Evolutionary conservation across 1,140 invertebrate genomes (phyloP), one percentile per base, ranked within the genome.

Genomic region (Pseudobourletiella spinata): DNA sequence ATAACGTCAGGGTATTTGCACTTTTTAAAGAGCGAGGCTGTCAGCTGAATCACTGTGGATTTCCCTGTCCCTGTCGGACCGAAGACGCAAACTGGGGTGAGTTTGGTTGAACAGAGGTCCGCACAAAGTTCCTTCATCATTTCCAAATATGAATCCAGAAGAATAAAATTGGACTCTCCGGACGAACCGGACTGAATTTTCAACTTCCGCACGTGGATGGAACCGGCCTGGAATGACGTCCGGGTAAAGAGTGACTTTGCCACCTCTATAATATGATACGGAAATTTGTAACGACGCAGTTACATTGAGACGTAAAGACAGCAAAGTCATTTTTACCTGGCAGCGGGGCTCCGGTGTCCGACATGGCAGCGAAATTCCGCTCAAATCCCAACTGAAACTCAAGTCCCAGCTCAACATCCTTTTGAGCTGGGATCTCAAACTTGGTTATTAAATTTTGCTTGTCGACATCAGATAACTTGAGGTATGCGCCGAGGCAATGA

Each of bases 21-120:
- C 20, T 72, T 61, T 44, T 70, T 68, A 69, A 52, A 66, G 65
- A 88, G 73, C 26, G 77, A 73, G 11, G 93, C 91, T 52, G 98
- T 76, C 77, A 95, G 85, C 72, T 95, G 88, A 15, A 98, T 85
- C 3, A 98, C 70, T 3, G 84, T 83, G 0, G 95, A 96, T 79
- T 99, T 99, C 3, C 96, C 95, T 71, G 86, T 88, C 2, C 96
- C 95, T 20, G 98, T 88, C 1, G 89, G 84, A 1, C 96, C 96
- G 77, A 88, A 82, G 0, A 98, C 74, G 65, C 91, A 87, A 30
- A 95, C 79, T 30, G 90, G 86, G 74, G 85, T 84, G 55, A 79
- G 70, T 18, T 86, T 86, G 2, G 87, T 88, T 43, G 79, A 74
- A 4, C 85, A 83, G 59, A 77, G 72, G 1, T 85, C 75, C 42